Evolutionary conservation across 2,113 vertebrate genomes (phyloP).

Genomic region (Pelodiscus sinensis): DNA sequence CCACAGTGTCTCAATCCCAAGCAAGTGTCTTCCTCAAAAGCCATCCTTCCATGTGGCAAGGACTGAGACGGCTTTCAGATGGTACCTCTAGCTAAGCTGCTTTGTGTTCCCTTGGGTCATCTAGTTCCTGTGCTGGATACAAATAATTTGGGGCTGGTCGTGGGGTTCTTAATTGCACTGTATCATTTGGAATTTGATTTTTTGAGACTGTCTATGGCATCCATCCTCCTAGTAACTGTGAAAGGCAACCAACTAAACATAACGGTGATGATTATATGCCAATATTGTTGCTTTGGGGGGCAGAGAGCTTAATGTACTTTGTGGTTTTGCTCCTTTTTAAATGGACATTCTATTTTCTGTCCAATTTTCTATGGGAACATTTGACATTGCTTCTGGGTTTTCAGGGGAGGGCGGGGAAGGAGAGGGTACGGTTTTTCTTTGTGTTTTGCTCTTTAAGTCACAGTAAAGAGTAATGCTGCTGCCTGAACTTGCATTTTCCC

Average conservation of each 20-base stretch:
- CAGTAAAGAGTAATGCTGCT: conserved; percentile 20
- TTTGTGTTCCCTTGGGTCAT: not conserved
- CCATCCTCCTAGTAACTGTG: not conserved
- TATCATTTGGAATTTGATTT: not conserved
- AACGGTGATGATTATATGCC: conserved; percentile 4
- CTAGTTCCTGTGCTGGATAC: not conserved
- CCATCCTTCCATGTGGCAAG: not conserved
- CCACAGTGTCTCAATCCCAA: not conserved
- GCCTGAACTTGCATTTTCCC: conserved; percentile 37
- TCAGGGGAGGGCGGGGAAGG: not conserved
- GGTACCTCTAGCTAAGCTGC: not conserved
- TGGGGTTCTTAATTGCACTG: not conserved
- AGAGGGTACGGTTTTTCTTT: not conserved
- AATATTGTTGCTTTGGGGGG: conserved; percentile 10
- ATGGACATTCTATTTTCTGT: conserved; percentile 20
- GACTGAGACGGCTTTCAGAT: not conserved
- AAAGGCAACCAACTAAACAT: conserved; percentile 22
- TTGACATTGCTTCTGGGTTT: conserved; percentile 10
- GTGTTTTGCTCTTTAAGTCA: conserved; percentile 20
- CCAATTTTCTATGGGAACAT: conserved; percentile 38
- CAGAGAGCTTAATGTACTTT: conserved; percentile 7
- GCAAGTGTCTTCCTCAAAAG: not conserved
- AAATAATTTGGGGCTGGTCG: not conserved
- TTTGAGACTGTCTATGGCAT: not conserved
- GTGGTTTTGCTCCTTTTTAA: conserved; percentile 4